Conservation (phyloP, 2,797 vertebrate species). For the Sebastes ruberrimus region DNA sequence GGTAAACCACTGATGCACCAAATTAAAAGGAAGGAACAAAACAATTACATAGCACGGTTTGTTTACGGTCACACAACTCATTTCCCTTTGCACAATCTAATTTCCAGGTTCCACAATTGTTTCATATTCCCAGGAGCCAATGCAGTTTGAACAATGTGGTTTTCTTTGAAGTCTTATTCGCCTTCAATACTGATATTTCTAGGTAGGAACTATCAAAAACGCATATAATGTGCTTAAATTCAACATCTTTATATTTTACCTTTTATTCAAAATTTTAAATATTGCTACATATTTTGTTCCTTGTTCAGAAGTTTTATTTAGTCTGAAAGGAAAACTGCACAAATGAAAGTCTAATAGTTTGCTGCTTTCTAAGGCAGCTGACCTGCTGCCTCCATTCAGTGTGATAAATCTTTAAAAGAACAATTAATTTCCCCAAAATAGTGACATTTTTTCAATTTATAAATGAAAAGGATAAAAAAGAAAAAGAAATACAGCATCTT, state of each 20-base stretch:
- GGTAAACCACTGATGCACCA: conserved; percentile 44
- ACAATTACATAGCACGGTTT: conserved; percentile 59
- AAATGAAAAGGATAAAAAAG: neutral
- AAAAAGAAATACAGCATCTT: neutral
- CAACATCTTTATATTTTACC: neutral
- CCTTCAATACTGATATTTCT: neutral
- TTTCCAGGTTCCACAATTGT: conserved; percentile 39
- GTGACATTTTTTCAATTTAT: neutral
- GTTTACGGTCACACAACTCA: conserved; percentile 58
- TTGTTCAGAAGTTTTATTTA: neutral
- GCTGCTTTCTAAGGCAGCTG: neutral
- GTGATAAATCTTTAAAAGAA: neutral
- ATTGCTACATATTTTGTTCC: neutral
- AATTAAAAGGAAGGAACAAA: conserved; percentile 56
- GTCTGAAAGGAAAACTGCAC: neutral
- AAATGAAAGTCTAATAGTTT: neutral
- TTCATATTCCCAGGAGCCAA: neutral
- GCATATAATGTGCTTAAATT: neutral
- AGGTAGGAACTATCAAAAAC: neutral
- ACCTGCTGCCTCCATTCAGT: neutral
- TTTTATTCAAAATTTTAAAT: neutral
- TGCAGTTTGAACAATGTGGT: conserved; percentile 3
- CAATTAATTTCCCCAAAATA: neutral
- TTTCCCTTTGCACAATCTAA: conserved; percentile 51
- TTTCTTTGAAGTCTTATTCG: conserved; percentile 4